Percentiles rank a stretch among this genome's conserved stretches.
Evolutionary conservation across 2,888 invertebrate genomes (phyloP).

Genomic region (Anagyrus pseudococci): DNA sequence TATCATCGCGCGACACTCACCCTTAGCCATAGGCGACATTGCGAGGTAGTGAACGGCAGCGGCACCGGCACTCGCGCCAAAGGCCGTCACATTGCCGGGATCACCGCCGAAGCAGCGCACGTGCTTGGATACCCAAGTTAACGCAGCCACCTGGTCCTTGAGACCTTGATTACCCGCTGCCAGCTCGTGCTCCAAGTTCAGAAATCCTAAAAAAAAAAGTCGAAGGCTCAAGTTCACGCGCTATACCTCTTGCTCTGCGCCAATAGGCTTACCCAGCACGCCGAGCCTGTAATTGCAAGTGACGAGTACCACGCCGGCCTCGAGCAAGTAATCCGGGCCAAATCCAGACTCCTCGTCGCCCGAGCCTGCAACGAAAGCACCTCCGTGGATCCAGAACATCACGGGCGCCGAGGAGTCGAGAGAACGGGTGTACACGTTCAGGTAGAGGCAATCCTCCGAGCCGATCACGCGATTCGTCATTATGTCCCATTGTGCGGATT

Average conservation of each 20-base stretch:
- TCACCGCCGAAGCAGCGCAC: constrained; percentile 46
- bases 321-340: constrained; percentile 51
- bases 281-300: constrained; percentile 52
- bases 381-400: constrained; percentile 48
- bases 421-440: constrained; percentile 44
- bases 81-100: constrained; percentile 46
- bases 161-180: constrained; percentile 47
- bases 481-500: constrained; percentile 3
- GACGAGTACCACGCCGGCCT: constrained; percentile 50
- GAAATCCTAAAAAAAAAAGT: constrained; percentile 36
- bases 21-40: constrained; percentile 40
- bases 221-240: not conserved
- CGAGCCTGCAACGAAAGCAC: constrained; percentile 43
- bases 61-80: constrained; percentile 47
- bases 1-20: too few relatives aligned
- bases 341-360: constrained; percentile 45
- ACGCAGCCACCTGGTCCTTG: constrained; percentile 47
- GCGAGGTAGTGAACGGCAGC: constrained; percentile 43
- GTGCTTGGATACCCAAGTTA: constrained; percentile 46
- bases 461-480: constrained; percentile 18
- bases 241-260: not conserved
- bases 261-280: constrained; percentile 45
- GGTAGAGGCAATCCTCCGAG: constrained; percentile 45
- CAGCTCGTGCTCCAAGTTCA: constrained; percentile 42
- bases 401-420: constrained; percentile 37